Conservation (phyloP, 1,140 invertebrate genomes). For the Drosophila bipectinata region DNA sequence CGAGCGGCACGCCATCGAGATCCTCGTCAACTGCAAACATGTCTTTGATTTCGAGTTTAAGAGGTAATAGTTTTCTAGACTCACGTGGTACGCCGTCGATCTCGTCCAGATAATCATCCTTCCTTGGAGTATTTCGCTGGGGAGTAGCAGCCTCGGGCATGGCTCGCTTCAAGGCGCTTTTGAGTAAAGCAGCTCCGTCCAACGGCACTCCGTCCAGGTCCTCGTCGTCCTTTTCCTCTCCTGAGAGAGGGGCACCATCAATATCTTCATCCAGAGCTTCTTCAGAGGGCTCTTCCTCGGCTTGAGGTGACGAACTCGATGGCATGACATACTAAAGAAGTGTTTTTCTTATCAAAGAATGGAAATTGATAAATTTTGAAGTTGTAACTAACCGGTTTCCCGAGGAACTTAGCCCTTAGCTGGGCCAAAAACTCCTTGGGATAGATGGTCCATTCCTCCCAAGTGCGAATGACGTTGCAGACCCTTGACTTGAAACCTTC, state of each 20-base stretch:
- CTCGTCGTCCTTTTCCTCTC: conserved; percentile 87
- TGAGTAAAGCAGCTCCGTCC: conserved; percentile 91
- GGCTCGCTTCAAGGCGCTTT: conserved; percentile 87
- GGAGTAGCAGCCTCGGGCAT: conserved; percentile 65
- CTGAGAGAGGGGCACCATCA: conserved; percentile 88
- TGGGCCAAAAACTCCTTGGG: conserved; percentile 96
- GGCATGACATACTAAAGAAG: conserved; percentile 34
- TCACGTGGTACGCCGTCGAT: conserved; percentile 91
- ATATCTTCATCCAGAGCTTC: conserved; percentile 85
- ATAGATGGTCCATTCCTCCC: conserved; percentile 99
- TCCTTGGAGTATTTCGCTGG: conserved; percentile 56
- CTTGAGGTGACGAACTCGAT: conserved; percentile 33
- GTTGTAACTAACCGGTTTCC: conserved; percentile 80
- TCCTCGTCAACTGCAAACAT: conserved; percentile 90
- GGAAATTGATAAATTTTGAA: not conserved
- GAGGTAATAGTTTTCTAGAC: conserved; percentile 20
- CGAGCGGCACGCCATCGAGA: conserved; percentile 92
- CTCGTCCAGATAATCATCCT: conserved; percentile 86
- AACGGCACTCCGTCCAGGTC: conserved; percentile 91
- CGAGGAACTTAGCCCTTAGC: conserved; percentile 96
- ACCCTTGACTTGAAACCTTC: conserved; percentile 98
- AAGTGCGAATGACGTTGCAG: conserved; percentile 96
- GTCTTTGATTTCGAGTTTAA: not conserved
- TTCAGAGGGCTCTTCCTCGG: conserved; percentile 57
- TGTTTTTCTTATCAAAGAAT: not conserved